phyloP scores from a whole-genome alignment of 2,888 invertebrate genomes.

The Macrostomum cliftonense region DNA sequence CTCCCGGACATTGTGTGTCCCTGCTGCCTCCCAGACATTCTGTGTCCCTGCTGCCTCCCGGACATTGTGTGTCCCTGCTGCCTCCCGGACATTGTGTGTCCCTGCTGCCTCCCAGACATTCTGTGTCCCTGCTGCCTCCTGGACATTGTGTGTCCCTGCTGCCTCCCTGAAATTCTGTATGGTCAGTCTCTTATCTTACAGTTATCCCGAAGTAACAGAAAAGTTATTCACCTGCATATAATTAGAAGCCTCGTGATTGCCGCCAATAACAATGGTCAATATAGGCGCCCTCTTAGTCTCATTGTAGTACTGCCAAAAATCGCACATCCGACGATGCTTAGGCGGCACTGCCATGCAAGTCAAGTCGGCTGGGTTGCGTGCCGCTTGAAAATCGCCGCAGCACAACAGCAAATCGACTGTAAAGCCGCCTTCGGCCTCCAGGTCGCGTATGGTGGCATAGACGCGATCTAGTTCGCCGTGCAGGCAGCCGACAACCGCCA shows the following conservation, averaged over 20 bases:
- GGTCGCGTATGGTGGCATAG: constrained; percentile 58
- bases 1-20: too few relatives aligned
- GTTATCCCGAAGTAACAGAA: too few relatives aligned
- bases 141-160: too few relatives aligned
- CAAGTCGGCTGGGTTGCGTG: constrained; percentile 69
- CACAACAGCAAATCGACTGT: constrained; percentile 79
- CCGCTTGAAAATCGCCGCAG: constrained; percentile 92
- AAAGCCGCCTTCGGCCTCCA: constrained; percentile 54
- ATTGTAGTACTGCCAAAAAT: constrained; percentile 44
- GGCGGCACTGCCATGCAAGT: constrained; percentile 82
- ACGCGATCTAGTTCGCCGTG: constrained; percentile 92
- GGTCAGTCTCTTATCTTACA: too few relatives aligned
- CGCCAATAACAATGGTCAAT: constrained; percentile 84
- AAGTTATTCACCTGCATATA: constrained; percentile 62
- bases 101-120: too few relatives aligned
- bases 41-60: too few relatives aligned
- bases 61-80: too few relatives aligned
- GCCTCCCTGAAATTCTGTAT: too few relatives aligned
- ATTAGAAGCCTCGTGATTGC: constrained; percentile 95
- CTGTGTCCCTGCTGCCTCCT: too few relatives aligned
- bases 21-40: too few relatives aligned
- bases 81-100: too few relatives aligned
- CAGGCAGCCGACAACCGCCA: constrained; percentile 88
- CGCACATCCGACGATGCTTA: constrained; percentile 59
- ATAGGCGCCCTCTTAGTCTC: constrained; percentile 72